Conservation (phyloP, 2,797 vertebrate species). For the Poeciliopsis paucimaculata region DNA sequence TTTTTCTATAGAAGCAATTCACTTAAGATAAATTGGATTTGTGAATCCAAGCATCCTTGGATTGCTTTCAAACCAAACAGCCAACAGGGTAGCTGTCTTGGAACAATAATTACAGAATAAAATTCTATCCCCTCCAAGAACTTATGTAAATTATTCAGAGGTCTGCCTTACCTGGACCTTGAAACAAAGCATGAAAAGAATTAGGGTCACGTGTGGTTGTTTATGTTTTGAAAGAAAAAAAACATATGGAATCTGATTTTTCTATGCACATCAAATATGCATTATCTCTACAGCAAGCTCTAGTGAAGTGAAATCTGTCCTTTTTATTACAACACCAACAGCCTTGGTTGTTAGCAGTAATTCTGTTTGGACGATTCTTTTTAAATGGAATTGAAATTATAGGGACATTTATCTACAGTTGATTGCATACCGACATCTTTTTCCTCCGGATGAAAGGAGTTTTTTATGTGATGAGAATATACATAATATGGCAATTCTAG, state of each 20-base stretch:
- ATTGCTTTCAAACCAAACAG: neutral
- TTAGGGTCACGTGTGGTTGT: constrained; percentile 4
- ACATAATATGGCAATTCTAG: constrained; percentile 1
- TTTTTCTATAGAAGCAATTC: neutral
- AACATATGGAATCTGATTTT: neutral
- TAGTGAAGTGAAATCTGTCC: constrained; percentile 24
- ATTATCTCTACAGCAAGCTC: constrained; percentile 18
- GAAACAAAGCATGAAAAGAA: constrained; percentile 13
- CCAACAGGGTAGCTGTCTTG: neutral
- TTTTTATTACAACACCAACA: constrained; percentile 16
- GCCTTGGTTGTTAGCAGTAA: constrained; percentile 12
- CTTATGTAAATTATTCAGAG: neutral
- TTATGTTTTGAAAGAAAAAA: neutral
- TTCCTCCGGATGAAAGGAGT: constrained; percentile 6
- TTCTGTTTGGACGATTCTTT: neutral
- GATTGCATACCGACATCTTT: constrained; percentile 1
- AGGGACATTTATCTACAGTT: constrained; percentile 22
- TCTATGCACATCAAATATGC: constrained; percentile 13
- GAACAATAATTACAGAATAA: neutral
- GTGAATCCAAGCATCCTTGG: neutral
- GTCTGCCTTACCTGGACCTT: neutral
- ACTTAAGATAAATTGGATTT: neutral
- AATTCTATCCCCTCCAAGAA: neutral
- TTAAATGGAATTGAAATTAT: constrained; percentile 5
- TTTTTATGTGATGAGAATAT: constrained; percentile 8